Evolutionary conservation across 2,888 invertebrate genomes (phyloP).

Genomic region (Hetaerina titia): DNA sequence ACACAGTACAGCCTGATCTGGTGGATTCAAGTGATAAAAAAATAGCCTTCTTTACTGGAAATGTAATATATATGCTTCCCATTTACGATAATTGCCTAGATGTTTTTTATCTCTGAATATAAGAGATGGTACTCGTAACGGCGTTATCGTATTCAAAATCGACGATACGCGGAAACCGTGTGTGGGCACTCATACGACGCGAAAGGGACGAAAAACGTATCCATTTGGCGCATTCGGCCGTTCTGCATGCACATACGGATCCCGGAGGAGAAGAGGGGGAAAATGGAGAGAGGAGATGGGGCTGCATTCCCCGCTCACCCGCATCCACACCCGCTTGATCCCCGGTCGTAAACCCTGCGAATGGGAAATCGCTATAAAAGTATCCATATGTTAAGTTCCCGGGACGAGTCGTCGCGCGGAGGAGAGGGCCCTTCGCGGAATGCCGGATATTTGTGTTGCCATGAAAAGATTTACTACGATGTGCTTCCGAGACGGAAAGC

Average conservation of each 20-base stretch:
- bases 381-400: constrained; percentile 13
- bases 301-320: background rate
- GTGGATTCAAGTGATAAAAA: too few relatives aligned
- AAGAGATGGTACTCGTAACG: too few relatives aligned
- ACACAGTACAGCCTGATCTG: too few relatives aligned
- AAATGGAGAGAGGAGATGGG: background rate
- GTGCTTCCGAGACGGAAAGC: background rate
- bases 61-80: too few relatives aligned
- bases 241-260: too few relatives aligned
- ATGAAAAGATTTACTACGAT: constrained; percentile 12
- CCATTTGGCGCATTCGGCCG: background rate
- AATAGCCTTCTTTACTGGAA: too few relatives aligned
- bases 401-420: background rate
- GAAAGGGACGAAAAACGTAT: background rate
- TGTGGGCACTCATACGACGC: too few relatives aligned
- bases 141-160: too few relatives aligned
- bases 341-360: background rate
- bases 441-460: background rate
- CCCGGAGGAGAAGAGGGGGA: background rate
- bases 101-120: too few relatives aligned
- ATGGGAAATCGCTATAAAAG: constrained; percentile 9
- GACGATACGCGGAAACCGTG: too few relatives aligned
- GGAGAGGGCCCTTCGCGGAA: background rate
- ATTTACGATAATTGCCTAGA: too few relatives aligned
- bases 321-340: too few relatives aligned